Conservation (phyloP, 2,888 invertebrate genomes). For the Rhagium mordax region DNA sequence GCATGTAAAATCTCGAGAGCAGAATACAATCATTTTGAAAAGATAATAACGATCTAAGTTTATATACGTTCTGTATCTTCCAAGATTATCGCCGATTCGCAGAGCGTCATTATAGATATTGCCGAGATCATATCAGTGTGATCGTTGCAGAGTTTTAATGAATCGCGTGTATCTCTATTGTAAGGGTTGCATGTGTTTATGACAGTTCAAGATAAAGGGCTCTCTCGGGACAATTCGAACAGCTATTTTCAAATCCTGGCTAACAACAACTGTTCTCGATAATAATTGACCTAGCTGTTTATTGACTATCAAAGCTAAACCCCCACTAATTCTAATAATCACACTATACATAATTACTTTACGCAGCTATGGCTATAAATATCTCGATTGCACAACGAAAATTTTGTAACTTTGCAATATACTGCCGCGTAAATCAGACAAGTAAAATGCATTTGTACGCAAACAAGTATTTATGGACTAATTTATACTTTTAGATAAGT, state of each 20-base stretch:
- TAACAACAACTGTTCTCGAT: slow-evolving; percentile 32
- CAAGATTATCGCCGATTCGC: background rate
- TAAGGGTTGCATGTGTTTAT: slow-evolving; percentile 54
- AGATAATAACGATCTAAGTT: background rate
- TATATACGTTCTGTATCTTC: background rate
- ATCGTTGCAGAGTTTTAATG: slow-evolving; percentile 40
- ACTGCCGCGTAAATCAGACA: slow-evolving; percentile 36
- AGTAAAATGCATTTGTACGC: slow-evolving; percentile 32
- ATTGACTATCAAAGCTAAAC: slow-evolving; percentile 35
- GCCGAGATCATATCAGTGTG: slow-evolving; percentile 31
- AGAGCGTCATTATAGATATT: background rate
- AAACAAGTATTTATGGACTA: slow-evolving; percentile 35
- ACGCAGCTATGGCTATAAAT: slow-evolving; percentile 30
- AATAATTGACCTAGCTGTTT: slow-evolving; percentile 44
- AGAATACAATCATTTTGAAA: too few species aligned
- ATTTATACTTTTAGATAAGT: slow-evolving; percentile 4
- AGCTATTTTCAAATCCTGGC: slow-evolving; percentile 35
- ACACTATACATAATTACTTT: slow-evolving; percentile 41
- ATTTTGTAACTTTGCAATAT: slow-evolving; percentile 36
- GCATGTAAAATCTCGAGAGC: too few species aligned
- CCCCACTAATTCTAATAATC: slow-evolving; percentile 40
- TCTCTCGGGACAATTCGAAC: slow-evolving; percentile 43
- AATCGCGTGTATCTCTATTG: slow-evolving; percentile 44
- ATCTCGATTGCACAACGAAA: slow-evolving; percentile 37
- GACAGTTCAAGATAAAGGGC: slow-evolving; percentile 52